Base-by-base conservation (phyloP, 1,140 invertebrate genomes). In the Drosophila prosaltans region DNA sequence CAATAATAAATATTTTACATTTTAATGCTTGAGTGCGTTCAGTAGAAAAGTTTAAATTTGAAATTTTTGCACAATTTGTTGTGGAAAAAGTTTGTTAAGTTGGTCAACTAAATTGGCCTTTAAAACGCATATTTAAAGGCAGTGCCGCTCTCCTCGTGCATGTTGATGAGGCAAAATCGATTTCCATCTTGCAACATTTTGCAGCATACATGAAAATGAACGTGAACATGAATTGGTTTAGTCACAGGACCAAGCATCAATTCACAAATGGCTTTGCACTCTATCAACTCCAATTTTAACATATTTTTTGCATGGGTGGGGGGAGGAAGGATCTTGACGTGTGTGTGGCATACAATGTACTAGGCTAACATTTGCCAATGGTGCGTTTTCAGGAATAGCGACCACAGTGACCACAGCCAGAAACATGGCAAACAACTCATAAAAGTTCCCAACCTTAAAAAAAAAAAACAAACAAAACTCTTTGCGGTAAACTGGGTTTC, bases 101-200 rank as follows among this genome's bases (percentile, higher is more conserved):
- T 51, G 45, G 21, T 26, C 9, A 51, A 51, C 21, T 26, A 6
- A 4, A 26, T 21, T 41, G 36, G n/a, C 36, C 58, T 40, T 21
- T 45, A 76, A 66, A 40, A 57, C 54, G 6, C 69, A 69, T 69
- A 82, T 57, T 63, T 40, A 69, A 64, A 39, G n/a, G 43, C 16
- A 16, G 16, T 16, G 16, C 16, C 16, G 16, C 16, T 16, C 16
- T 59, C 58, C 65, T 32, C 9, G 28, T 54, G 62, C 51, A 26
- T 9, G 69, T 16, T 24, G 58, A 68, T 71, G 77, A 61, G 51
- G 24, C 16, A 74, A 74, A 84, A 89, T 84, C 78, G 81, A 85
- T 90, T 72, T 73, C 28, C 26, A 30, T 30, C 2, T 39, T 74
- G 65, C 69, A 80, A 84, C 73, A 65, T 55, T 60, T 61, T 74